Percentiles rank a stretch among this genome's conserved stretches.
Conservation (phyloP, 2,797 vertebrate species). For the Taenioides sp. region DNA sequence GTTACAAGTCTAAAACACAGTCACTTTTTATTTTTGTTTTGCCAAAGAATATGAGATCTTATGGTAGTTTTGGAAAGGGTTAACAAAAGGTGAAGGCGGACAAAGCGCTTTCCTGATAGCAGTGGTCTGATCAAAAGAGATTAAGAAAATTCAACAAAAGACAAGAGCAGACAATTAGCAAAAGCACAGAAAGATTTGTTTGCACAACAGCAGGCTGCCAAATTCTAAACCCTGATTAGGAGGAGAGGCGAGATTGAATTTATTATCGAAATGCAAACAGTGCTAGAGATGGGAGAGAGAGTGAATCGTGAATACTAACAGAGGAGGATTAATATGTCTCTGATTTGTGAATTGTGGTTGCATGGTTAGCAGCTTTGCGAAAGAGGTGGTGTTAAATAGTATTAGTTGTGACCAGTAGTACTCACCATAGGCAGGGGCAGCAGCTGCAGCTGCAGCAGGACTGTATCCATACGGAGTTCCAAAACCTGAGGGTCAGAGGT, state of each 20-base stretch:
- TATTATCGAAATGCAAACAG: constrained; percentile 10
- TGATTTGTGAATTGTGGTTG: constrained; percentile 7
- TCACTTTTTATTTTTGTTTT: not conserved
- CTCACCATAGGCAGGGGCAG: constrained; percentile 94
- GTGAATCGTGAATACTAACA: constrained; percentile 45
- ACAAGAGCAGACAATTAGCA: constrained; percentile 16
- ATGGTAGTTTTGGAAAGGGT: constrained; percentile 10
- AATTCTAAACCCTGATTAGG: constrained; percentile 13
- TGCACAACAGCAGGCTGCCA: constrained; percentile 10
- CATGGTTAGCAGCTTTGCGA: constrained; percentile 20
- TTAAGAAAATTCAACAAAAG: constrained; percentile 27
- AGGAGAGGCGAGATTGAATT: constrained; percentile 3
- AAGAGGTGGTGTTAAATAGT: constrained; percentile 2
- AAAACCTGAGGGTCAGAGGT: constrained; percentile 81
- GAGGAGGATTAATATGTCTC: constrained; percentile 13
- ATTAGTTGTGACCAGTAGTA: constrained; percentile 48
- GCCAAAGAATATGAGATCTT: constrained; percentile 2
- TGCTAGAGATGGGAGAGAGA: constrained; percentile 7
- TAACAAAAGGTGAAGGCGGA: constrained; percentile 10
- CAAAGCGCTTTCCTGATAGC: constrained; percentile 3
- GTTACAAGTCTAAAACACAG: not conserved
- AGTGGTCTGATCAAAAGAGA: constrained; percentile 14
- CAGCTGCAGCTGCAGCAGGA: constrained; percentile 91
- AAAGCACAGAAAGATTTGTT: constrained; percentile 30
- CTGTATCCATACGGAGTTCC: constrained; percentile 95